Evolutionary conservation across 2,888 invertebrate species (phyloP).

Genomic region (Dermolepida albohirtum): DNA sequence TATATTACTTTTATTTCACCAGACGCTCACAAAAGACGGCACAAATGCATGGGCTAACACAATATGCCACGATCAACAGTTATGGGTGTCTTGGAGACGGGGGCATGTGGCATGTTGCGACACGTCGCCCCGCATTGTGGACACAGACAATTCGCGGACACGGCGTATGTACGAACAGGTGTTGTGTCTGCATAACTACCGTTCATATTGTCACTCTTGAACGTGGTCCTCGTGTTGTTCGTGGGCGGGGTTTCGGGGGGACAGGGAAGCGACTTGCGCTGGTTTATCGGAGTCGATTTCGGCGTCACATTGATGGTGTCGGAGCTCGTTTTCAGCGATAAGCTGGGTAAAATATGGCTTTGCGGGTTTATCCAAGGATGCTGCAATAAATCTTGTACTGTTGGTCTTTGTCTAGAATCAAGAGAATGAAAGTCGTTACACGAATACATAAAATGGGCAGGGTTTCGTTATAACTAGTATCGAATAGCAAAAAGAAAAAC

Average conservation of each 20-base stretch:
- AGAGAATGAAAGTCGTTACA: no score
- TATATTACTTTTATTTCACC: conserved; percentile 35
- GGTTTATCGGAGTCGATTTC: conserved; percentile 57
- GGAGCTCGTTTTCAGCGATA: conserved; percentile 50
- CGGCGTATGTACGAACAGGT: conserved; percentile 61
- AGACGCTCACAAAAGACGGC: conserved; percentile 37
- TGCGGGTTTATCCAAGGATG: conserved; percentile 83
- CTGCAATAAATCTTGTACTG: conserved; percentile 88
- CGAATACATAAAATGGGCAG: no score
- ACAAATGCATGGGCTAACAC: conserved; percentile 61
- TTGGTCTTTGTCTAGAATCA: conserved; percentile 84
- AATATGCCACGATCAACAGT: conserved; percentile 66
- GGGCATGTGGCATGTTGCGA: conserved; percentile 63
- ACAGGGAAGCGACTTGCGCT: conserved; percentile 58
- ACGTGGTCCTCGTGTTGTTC: conserved; percentile 51
- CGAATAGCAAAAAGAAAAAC: no score
- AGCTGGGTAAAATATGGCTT: conserved; percentile 55
- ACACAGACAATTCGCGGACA: conserved; percentile 63
- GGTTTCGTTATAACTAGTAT: no score
- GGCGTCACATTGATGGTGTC: conserved; percentile 46
- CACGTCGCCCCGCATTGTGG: conserved; percentile 66
- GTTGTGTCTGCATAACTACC: conserved; percentile 56
- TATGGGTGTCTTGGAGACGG: conserved; percentile 62
- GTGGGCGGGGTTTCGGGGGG: conserved; percentile 47
- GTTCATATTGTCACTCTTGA: conserved; percentile 55